Conservation (phyloP, 2,113 vertebrate species). For the Nothocercus nigrocapillus region DNA sequence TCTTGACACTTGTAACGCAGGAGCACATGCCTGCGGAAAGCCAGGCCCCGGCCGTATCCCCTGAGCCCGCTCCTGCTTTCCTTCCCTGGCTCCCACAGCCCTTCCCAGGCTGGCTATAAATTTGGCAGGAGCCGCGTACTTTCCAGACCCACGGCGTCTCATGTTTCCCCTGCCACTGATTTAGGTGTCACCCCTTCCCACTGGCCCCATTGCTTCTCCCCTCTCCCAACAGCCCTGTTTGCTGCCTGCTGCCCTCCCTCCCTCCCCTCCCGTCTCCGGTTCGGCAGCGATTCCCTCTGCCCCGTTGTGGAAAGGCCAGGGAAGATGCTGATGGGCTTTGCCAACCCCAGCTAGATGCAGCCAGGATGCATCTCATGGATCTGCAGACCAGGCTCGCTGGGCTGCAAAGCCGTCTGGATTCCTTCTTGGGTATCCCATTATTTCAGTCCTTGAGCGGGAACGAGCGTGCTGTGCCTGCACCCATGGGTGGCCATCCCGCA, state of each 20-base stretch:
- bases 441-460: neutral
- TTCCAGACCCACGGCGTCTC: conserved; percentile 47
- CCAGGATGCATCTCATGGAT: neutral
- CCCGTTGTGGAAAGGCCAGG: too few species aligned
- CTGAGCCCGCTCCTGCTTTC: neutral
- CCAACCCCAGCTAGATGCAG: neutral
- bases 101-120: conserved; percentile 5
- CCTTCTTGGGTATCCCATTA: neutral
- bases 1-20: conserved; percentile 49
- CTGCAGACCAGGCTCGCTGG: neutral
- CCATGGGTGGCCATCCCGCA: too few species aligned
- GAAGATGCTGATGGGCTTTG: neutral
- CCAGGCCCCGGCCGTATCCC: neutral
- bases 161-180: neutral
- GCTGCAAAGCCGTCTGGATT: neutral
- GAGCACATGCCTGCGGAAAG: conserved; percentile 50
- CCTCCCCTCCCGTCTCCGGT: neutral
- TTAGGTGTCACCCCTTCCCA: conserved; percentile 9
- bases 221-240: fast-evolving
- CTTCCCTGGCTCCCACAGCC: neutral
- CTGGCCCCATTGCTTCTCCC: neutral
- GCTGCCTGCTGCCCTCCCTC: neutral
- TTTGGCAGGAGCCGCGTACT: conserved; percentile 27
- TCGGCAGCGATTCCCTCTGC: neutral
- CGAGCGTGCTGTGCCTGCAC: too few species aligned